These are phyloP conservation scores for Martes flavigula DNA, from an alignment of 2,797 vertebrate genomes.

Conservation along the genomic window DNA sequence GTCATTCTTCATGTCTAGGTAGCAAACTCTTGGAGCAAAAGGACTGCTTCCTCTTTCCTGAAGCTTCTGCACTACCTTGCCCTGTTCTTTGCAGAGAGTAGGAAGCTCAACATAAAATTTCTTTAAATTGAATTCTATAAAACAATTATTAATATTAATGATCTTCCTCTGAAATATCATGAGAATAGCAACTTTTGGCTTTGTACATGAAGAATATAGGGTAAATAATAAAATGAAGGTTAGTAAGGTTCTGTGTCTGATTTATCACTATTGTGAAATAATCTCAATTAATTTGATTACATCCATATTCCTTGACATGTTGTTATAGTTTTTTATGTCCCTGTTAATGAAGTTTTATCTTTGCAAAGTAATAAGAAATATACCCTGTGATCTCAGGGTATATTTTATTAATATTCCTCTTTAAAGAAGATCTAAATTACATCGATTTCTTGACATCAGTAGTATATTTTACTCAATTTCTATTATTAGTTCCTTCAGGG, in stretches of 20 bases:
- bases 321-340: conserved; percentile 65
- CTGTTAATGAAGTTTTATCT: conserved; percentile 64
- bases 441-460: conserved; percentile 33
- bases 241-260: conserved; percentile 20
- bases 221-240: conserved; percentile 63
- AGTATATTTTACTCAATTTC: conserved; percentile 56
- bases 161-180: not conserved
- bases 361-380: conserved; percentile 58
- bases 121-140: conserved; percentile 3
- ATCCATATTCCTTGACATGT: conserved; percentile 53
- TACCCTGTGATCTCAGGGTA: conserved; percentile 28
- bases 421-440: conserved; percentile 59
- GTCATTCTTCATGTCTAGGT: not conserved
- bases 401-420: conserved; percentile 60
- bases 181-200: conserved; percentile 35
- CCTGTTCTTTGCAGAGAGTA: not conserved
- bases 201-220: conserved; percentile 48
- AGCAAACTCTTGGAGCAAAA: not conserved
- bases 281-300: conserved; percentile 67
- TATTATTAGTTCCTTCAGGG: conserved; percentile 28
- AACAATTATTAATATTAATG: conserved; percentile 28
- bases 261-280: conserved; percentile 63
- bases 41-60: not conserved
- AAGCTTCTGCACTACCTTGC: not conserved
- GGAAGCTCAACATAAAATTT: not conserved